Base-by-base conservation (phyloP, 2,888 invertebrate genomes). In the Cylindroiulus punctatus region DNA sequence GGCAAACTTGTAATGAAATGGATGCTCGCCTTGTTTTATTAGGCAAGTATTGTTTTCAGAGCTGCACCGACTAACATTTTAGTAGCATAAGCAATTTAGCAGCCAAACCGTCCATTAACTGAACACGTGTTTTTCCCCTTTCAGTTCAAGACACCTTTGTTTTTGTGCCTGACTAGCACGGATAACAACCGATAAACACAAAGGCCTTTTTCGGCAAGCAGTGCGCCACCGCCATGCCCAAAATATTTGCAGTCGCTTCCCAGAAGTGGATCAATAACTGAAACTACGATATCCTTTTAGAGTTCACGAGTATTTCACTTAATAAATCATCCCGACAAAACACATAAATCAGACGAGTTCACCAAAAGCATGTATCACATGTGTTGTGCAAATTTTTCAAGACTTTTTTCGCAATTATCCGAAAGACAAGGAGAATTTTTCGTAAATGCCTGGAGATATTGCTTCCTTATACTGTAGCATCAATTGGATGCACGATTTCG, bases 171-270 rank as follows among this genome's bases (percentile, higher is more conserved):
- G 19, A 52, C 19, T 19, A 52, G n/a, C 52, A n/a, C n/a, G n/a
- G 52, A 52, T 52, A 52, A 52, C n/a, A 52, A n/a, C 52, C 1
- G n/a, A 19, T 10, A 52, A 52, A n/a, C 52, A 52, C 52, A n/a
- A 52, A 52, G n/a, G 52, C 52, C 12, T 52, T 52, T 52, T 52
- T 52, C 52, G 52, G 52, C 52, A n/a, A 52, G n/a, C n/a, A 52
- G n/a, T 52, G n/a, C 1, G 4, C n/a, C 12, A 52, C 52, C n/a
- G 12, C 8, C 14, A 52, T 52, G 52, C 52, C n/a, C 52, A 52
- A 52, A 52, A 10, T 12, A 52, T 47, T 47, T 47, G 1, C 52
- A n/a, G 52, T 52, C n/a, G 52, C n/a, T 52, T n/a, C 4, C 5
- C 52, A 52, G 19, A 52, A 52, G 52, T 52, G 52, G 52, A 44